phyloP scores from a whole-genome alignment of 2,113 vertebrate species.

The Megalops atlanticus region DNA sequence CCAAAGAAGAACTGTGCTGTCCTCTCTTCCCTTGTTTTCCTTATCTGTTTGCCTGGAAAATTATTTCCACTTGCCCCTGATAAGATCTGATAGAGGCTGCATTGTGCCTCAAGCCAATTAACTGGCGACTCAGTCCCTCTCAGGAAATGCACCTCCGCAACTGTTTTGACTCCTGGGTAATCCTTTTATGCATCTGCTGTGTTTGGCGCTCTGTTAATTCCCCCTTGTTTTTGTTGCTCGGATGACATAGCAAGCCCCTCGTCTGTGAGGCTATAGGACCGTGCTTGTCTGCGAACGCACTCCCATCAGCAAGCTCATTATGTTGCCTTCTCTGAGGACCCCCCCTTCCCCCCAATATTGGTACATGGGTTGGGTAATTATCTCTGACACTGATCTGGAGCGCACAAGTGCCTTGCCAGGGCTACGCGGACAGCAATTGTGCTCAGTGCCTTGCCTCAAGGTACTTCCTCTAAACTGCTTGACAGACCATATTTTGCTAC shows the following conservation, averaged over 20 bases:
- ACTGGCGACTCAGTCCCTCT: not conserved
- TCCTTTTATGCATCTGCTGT: not conserved
- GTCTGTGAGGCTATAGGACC: not conserved
- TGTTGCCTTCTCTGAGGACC: not conserved
- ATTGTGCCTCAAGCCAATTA: not conserved
- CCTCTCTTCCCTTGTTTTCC: not conserved
- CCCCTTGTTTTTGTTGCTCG: not conserved
- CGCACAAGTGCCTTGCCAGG: not conserved
- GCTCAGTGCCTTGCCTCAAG: not conserved
- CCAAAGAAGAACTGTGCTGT: not conserved
- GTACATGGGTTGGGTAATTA: constrained; percentile 31
- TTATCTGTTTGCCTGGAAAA: not conserved
- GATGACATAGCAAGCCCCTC: not conserved
- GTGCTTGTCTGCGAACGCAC: not conserved
- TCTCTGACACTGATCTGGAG: constrained; percentile 26
- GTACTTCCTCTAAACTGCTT: not conserved
- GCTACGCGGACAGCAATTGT: not conserved
- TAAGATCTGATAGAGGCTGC: not conserved
- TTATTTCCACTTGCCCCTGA: not conserved
- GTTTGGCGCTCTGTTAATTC: not conserved
- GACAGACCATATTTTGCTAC: not conserved
- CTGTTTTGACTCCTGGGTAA: not conserved
- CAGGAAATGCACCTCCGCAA: not conserved
- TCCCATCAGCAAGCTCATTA: constrained; percentile 12
- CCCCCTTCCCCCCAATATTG: not conserved